phyloP scores from a whole-genome alignment of 53 echinoderm and acorn worm species.

The Holothuria scabra region DNA sequence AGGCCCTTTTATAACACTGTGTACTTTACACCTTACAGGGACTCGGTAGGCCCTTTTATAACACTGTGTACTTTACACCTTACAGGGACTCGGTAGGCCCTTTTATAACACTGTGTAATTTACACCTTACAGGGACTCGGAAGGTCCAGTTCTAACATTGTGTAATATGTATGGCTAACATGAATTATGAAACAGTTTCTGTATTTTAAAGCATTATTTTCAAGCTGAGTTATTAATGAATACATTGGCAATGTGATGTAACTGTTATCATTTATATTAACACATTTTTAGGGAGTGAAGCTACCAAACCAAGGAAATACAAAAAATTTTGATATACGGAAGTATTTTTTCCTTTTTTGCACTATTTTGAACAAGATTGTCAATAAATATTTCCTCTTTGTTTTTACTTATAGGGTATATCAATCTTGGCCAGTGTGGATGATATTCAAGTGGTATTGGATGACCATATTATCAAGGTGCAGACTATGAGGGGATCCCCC shows the following conservation, averaged over 20 bases:
- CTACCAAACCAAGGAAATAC: too few relatives aligned
- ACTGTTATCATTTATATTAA: too few relatives aligned
- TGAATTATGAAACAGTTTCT: too few relatives aligned
- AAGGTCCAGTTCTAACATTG: conserved; percentile 41
- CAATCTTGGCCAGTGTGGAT: conserved; percentile 90
- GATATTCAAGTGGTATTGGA: conserved; percentile 94
- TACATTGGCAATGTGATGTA: too few relatives aligned
- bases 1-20: conserved; percentile 51
- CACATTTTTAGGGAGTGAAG: too few relatives aligned
- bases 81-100: conserved; percentile 95
- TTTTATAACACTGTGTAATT: too few relatives aligned
- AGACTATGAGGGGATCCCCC: conserved; percentile 99
- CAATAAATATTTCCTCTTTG: not conserved
- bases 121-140: conserved; percentile 90
- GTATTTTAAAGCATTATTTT: too few relatives aligned
- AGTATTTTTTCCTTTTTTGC: too few relatives aligned
- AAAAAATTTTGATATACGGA: too few relatives aligned
- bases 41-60: too few relatives aligned
- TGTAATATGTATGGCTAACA: not conserved
- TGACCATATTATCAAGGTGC: conserved; percentile 97
- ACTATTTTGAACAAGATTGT: not conserved
- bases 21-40: too few relatives aligned
- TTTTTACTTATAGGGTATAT: conserved; percentile 77
- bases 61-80: conserved; percentile 80
- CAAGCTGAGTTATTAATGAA: too few relatives aligned